Base-by-base conservation (phyloP, 2,113 vertebrate genomes). In the Hippocampus guttulatus region DNA sequence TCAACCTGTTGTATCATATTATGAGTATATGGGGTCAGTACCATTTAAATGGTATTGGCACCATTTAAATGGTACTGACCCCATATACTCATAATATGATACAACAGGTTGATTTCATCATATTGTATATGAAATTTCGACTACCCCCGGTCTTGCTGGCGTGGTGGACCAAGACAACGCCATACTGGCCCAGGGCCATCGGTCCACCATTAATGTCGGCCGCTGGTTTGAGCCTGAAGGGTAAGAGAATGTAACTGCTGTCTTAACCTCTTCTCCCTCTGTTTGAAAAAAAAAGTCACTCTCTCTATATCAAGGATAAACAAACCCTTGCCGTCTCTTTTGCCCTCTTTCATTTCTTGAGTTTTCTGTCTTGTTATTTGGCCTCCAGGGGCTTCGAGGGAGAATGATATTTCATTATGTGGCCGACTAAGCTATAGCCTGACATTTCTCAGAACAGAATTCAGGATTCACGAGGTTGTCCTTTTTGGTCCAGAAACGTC, bases 381-480 rank as follows among this genome's bases (percentile, higher is more conserved):
- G 81, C 87, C 88, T 87, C 83, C 78, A 82, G 89, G 78, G 80
- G 75, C 75, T 82, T 82, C 77, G 78, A 61, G 73, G 83, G 87
- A 84, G 87, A 79, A 77, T 88, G 75, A 79, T 76, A 80, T 89
- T 89, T 89, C 87, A 90, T 90, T 86, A 88, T 78, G 68, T 69
- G 72, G 73, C 70, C 70, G 70, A 55, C 76, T 8, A 60, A 80
- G 81, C 82, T 74, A 61, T 74, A 80, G 79, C 71, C 72, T 76
- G 74, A 85, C 79, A 79, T 80, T 79, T 81, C 67, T 84, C 71
- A 71, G 71, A 79, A 81, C 67, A 68, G 55, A n/a, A 77, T 75
- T 79, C 71, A 69, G 55, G 66, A 76, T 72, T 57, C 20, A 62
- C 9, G 60, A 58, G 27, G 55, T 14, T 27, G 25, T 27, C 23